phyloP scores from a whole-genome alignment of 2,113 vertebrate genomes.

The Isichthys henryi region DNA sequence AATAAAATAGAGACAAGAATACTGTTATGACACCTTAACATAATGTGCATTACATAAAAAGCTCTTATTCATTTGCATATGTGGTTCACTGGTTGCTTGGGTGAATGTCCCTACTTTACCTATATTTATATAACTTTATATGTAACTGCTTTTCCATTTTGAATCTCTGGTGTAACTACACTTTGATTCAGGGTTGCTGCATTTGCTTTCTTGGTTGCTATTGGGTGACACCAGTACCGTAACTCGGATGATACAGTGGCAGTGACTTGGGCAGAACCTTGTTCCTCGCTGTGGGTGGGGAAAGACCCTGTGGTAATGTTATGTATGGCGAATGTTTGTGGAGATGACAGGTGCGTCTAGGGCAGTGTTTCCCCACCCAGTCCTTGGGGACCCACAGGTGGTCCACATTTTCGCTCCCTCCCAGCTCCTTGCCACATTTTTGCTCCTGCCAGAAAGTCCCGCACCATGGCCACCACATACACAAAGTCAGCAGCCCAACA shows the following conservation, averaged over 20 bases:
- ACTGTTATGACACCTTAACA: background rate
- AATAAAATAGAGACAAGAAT: background rate
- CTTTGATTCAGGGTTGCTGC: background rate
- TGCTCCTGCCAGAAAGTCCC: too few relatives aligned
- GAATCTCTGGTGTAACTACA: background rate
- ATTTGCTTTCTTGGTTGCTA: background rate
- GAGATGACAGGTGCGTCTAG: slow-evolving; percentile 22
- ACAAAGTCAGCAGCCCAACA: background rate
- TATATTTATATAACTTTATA: background rate
- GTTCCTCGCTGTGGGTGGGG: background rate
- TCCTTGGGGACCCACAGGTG: background rate
- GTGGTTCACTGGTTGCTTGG: background rate
- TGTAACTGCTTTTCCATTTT: background rate
- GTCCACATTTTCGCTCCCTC: background rate
- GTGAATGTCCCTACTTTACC: background rate
- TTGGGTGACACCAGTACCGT: background rate
- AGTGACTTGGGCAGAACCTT: background rate
- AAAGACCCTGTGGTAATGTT: background rate
- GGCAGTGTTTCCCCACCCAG: background rate
- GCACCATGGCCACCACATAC: background rate
- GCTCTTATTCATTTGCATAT: background rate
- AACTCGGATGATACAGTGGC: background rate
- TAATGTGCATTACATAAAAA: background rate
- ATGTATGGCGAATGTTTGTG: slow-evolving; percentile 23
- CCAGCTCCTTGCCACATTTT: too few relatives aligned